Percentiles rank a stretch among this genome's conserved stretches.
Conservation (phyloP, 1,140 invertebrate genomes). For the Centruroides vittatus region DNA sequence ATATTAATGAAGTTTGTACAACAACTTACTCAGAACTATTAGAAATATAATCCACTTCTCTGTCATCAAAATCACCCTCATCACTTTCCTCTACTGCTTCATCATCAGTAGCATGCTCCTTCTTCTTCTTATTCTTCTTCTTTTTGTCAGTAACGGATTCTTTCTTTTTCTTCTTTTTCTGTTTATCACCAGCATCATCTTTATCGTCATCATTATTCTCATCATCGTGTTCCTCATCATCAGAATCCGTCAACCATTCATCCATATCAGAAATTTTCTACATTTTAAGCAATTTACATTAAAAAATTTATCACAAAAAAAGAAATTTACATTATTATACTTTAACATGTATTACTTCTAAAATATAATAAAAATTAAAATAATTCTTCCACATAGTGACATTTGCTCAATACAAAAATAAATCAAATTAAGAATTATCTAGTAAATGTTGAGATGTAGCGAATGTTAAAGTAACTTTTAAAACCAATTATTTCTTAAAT, state of each 20-base stretch:
- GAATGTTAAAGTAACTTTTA: no score
- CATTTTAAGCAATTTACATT: no score
- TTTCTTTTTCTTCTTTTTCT: conserved; percentile 16
- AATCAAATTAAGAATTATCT: no score
- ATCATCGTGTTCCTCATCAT: conserved; percentile 46
- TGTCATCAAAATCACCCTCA: conserved; percentile 87
- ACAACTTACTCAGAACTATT: conserved; percentile 24
- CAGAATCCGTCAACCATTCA: conserved; percentile 58
- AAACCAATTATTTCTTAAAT: no score
- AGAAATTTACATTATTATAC: no score
- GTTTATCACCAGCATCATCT: conserved; percentile 19
- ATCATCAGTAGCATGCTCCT: conserved; percentile 51
- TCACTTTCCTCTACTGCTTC: conserved; percentile 91
- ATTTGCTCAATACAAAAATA: no score
- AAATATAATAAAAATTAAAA: no score
- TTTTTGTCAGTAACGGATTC: conserved; percentile 15
- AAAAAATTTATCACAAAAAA: no score
- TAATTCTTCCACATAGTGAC: no score
- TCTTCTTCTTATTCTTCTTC: conserved; percentile 58
- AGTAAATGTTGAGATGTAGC: no score
- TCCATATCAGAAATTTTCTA: conserved; percentile 82
- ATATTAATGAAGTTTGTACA: background rate
- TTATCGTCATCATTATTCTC: conserved; percentile 37
- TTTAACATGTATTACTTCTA: no score
- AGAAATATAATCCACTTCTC: conserved; percentile 51